Conservation (phyloP, 2,797 vertebrate genomes). For the Rachycentron canadum region DNA sequence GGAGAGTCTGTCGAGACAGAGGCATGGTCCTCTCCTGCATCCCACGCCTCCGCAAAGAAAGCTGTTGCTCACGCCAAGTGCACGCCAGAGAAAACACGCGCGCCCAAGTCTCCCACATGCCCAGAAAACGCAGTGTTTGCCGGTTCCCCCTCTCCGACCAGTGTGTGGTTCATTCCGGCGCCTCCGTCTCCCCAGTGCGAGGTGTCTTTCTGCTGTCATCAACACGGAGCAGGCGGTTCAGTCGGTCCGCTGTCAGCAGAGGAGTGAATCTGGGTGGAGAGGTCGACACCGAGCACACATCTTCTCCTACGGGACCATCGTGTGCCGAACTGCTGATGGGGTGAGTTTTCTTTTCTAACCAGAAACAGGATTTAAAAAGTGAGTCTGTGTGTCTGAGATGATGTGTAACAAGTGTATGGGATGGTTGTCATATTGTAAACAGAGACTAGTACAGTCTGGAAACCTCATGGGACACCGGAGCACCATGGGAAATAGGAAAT, state of each 20-base stretch:
- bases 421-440: background rate
- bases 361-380: slow-evolving; percentile 50
- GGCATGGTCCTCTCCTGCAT: background rate
- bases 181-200: slow-evolving; percentile 55
- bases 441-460: background rate
- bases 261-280: slow-evolving; percentile 52
- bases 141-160: slow-evolving; percentile 32
- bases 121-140: slow-evolving; percentile 36
- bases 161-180: slow-evolving; percentile 75
- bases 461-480: slow-evolving; percentile 22
- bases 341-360: slow-evolving; percentile 63
- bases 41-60: background rate
- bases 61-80: background rate
- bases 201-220: slow-evolving; percentile 43
- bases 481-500: background rate
- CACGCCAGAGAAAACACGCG: background rate
- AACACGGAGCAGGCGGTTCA: slow-evolving; percentile 42
- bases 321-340: slow-evolving; percentile 42
- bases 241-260: slow-evolving; percentile 27
- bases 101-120: slow-evolving; percentile 3
- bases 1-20: background rate
- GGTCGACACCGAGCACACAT: slow-evolving; percentile 7
- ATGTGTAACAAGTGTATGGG: slow-evolving; percentile 70
- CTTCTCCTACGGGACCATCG: slow-evolving; percentile 37
- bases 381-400: slow-evolving; percentile 17